A percentile compares a stretch with the other conserved stretches of the same genome.
These are phyloP conservation scores for Phrynocephalus versicolor DNA, from an alignment of 2,113 vertebrate species.

Conservation along the genomic window DNA sequence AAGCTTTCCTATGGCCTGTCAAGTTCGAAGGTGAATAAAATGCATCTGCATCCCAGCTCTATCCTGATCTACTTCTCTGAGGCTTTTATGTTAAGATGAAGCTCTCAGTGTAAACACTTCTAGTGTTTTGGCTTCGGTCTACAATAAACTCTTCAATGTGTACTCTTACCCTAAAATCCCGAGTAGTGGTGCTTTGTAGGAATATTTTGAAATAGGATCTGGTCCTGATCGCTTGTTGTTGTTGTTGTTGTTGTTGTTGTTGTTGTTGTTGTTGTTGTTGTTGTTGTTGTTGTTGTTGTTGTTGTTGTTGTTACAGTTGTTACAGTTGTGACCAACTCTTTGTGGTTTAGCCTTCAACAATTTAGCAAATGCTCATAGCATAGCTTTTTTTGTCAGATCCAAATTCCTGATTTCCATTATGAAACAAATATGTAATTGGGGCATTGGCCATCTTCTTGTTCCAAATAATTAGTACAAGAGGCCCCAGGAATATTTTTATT, in stretches of 20 bases:
- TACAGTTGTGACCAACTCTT: too few relatives aligned
- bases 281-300: too few relatives aligned
- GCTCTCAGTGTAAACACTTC: conserved; percentile 5
- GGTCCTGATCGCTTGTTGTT: conserved; percentile 18
- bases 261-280: too few relatives aligned
- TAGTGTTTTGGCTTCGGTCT: conserved; percentile 16
- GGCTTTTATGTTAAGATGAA: conserved; percentile 35
- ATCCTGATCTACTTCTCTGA: conserved; percentile 36
- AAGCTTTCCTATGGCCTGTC: conserved; percentile 64
- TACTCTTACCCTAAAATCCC: background rate
- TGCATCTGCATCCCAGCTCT: conserved; percentile 25
- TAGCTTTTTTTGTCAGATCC: conserved; percentile 1
- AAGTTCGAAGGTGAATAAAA: conserved; percentile 62
- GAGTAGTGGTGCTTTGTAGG: background rate
- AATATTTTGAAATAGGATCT: conserved; percentile 1
- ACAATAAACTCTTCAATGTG: conserved; percentile 7
- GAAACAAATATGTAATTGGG: conserved; percentile 29
- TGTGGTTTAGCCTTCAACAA: too few relatives aligned
- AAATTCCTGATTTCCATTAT: background rate
- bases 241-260: too few relatives aligned
- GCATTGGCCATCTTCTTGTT: conserved; percentile 24
- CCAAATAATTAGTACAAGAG: conserved; percentile 14
- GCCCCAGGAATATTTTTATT: background rate
- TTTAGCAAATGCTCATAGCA: background rate
- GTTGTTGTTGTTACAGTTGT: too few relatives aligned